phyloP scores from a whole-genome alignment of 2,888 invertebrate species.

The Abrostola triplasia region DNA sequence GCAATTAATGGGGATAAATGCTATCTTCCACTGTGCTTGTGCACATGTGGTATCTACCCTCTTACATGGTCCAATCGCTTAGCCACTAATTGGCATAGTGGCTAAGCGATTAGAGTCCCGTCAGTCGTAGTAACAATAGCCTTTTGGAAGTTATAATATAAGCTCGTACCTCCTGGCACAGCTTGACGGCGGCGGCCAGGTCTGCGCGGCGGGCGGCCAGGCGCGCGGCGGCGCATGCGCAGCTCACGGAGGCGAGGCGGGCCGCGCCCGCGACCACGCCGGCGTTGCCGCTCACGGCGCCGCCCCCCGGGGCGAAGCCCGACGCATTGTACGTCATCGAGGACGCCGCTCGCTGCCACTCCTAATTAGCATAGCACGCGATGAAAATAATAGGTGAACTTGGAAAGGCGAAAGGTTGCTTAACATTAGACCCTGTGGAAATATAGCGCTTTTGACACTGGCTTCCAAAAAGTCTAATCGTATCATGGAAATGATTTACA shows the following conservation, averaged over 20 bases:
- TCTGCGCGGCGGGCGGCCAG: constrained; percentile 76
- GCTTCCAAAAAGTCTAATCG: no score
- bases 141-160: background rate
- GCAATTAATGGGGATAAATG: no score
- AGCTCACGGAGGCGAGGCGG: constrained; percentile 81
- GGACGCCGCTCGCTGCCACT: constrained; percentile 81
- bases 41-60: background rate
- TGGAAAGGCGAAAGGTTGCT: background rate
- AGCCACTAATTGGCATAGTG: no score
- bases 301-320: constrained; percentile 42
- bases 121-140: background rate
- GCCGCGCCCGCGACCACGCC: constrained; percentile 82
- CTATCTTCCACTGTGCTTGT: background rate
- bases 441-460: no score
- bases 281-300: constrained; percentile 70
- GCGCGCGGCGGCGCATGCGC: constrained; percentile 83
- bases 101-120: no score
- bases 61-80: no score
- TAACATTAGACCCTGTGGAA: no score
- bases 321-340: constrained; percentile 66
- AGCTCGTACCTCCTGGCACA: constrained; percentile 77
- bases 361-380: constrained; percentile 58
- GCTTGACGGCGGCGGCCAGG: constrained; percentile 73
- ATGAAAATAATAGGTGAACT: constrained; percentile 7
- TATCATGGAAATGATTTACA: no score